Conservation (phyloP, 2,113 vertebrate species). For the Microcebus griseorufus region DNA sequence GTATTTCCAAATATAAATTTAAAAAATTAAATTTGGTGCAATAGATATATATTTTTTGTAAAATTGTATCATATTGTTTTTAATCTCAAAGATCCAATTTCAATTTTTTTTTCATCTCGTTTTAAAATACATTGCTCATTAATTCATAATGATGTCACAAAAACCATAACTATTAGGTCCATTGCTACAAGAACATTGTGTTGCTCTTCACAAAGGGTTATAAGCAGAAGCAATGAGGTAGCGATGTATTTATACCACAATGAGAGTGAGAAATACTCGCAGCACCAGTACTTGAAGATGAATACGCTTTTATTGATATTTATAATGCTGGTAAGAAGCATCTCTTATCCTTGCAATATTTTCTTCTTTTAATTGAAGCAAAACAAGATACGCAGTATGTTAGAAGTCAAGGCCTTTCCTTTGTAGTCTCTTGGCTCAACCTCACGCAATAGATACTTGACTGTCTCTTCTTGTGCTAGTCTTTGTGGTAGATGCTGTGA, state of each 20-base stretch:
- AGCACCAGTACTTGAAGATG: not conserved
- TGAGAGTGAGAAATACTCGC: not conserved
- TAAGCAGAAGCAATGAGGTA: not conserved
- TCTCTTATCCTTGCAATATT: not conserved
- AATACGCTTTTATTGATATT: not conserved
- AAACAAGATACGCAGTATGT: not conserved
- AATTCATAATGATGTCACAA: too few relatives aligned
- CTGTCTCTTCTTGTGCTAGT: not conserved
- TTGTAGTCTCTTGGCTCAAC: not conserved
- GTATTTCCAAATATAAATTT: constrained; percentile 30
- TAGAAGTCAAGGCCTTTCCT: not conserved
- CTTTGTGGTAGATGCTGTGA: not conserved
- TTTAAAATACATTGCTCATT: too few relatives aligned
- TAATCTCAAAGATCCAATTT: too few relatives aligned
- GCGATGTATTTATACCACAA: not conserved
- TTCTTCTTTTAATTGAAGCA: not conserved
- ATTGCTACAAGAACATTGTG: not conserved
- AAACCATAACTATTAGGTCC: too few relatives aligned
- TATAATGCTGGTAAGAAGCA: not conserved
- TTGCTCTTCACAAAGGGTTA: not conserved
- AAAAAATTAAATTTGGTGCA: not conserved
- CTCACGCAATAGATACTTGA: not conserved
- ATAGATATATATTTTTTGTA: not conserved
- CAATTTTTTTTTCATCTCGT: too few relatives aligned
- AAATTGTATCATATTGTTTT: too few relatives aligned